Conservation (phyloP, 2,888 invertebrate species). For the Steromphala cineraria region DNA sequence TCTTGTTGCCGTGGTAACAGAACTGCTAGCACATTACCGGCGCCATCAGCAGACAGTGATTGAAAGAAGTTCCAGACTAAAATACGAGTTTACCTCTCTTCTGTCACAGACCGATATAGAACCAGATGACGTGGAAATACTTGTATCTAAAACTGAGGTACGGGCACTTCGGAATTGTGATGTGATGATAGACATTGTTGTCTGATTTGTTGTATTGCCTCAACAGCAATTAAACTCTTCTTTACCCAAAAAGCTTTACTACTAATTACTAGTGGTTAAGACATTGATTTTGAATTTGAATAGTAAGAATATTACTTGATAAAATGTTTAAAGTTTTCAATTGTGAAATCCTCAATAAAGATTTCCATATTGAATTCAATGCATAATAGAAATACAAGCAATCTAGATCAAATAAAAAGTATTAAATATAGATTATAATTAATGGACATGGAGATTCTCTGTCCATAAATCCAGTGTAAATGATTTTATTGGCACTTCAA, state of each 20-base stretch:
- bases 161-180: slow-evolving; percentile 18
- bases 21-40: slow-evolving; percentile 81
- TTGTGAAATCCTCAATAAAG: no score
- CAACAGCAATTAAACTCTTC: background rate
- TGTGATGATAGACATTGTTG: background rate
- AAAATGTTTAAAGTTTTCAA: no score
- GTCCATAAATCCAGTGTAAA: no score
- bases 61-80: slow-evolving; percentile 77
- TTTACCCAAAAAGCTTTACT: no score
- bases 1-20: slow-evolving; percentile 80
- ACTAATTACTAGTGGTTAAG: background rate
- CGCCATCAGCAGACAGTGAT: slow-evolving; percentile 78
- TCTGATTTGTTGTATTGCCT: background rate
- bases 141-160: slow-evolving; percentile 75
- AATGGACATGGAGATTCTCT: no score
- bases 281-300: background rate
- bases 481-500: no score
- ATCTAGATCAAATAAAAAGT: no score
- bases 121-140: slow-evolving; percentile 82
- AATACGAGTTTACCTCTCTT: slow-evolving; percentile 82
- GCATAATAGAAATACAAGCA: no score
- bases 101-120: slow-evolving; percentile 78
- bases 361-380: no score
- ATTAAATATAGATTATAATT: no score
- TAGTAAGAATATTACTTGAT: no score